Evolutionary conservation across 2,888 invertebrate genomes (phyloP).

Genomic region (Acanthopleura granulata): DNA sequence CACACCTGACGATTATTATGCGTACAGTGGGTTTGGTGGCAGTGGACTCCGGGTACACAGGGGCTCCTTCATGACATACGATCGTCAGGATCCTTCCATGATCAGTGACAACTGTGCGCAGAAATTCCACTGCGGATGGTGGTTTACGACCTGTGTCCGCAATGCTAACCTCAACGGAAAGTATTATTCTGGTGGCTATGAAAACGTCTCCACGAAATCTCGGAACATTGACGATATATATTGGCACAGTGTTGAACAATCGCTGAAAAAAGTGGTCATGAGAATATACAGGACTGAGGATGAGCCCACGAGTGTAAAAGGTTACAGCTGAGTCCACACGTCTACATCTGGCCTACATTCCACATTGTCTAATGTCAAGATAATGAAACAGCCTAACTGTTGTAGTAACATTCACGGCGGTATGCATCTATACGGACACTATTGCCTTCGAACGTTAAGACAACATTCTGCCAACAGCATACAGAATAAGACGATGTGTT

Average conservation of each 20-base stretch:
- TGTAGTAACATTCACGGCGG: no score
- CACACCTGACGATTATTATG: conserved; percentile 36
- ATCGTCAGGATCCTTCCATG: conserved; percentile 22
- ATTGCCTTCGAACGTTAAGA: no score
- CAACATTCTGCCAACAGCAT: no score
- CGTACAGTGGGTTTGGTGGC: conserved; percentile 37
- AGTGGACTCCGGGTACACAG: conserved; percentile 37
- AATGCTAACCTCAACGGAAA: conserved; percentile 40
- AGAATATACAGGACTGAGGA: conserved; percentile 26
- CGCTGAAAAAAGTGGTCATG: conserved; percentile 33
- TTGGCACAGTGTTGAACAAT: conserved; percentile 37
- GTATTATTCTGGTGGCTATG: conserved; percentile 35
- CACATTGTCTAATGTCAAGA: no score
- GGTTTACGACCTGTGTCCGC: conserved; percentile 38
- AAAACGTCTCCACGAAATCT: conserved; percentile 17
- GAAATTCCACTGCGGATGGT: conserved; percentile 39
- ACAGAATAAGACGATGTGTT: no score
- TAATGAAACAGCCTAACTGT: no score
- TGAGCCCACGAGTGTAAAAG: neutral
- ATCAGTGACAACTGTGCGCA: conserved; percentile 36
- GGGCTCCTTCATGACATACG: conserved; percentile 37
- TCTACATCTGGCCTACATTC: neutral
- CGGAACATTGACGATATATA: conserved; percentile 35
- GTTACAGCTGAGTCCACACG: neutral
- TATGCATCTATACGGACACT: no score